Evolutionary conservation across 2,113 vertebrate species (phyloP).

Genomic region (Ranitomeya imitator): DNA sequence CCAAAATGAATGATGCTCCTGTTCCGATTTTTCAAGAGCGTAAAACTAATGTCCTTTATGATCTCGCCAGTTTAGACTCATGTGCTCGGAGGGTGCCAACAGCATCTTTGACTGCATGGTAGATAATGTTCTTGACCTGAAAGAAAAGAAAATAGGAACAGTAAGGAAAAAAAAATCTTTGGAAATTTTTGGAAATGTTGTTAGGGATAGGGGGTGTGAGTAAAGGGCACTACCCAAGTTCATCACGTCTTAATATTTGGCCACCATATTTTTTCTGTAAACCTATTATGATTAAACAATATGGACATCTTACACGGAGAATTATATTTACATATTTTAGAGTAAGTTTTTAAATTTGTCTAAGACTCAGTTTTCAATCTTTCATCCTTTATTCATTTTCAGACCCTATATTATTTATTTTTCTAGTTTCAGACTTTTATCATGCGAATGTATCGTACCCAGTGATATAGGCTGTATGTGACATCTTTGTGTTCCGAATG

Average conservation of each 20-base stretch:
- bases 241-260: too few relatives aligned
- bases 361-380: too few relatives aligned
- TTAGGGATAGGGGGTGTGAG: too few relatives aligned
- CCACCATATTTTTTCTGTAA: too few relatives aligned
- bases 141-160: conserved; percentile 41
- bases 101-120: conserved; percentile 98
- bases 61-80: conserved; percentile 90
- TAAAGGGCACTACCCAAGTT: neutral
- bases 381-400: neutral
- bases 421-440: neutral
- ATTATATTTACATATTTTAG: too few relatives aligned
- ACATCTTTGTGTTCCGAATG: neutral
- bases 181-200: neutral
- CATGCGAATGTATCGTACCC: too few relatives aligned
- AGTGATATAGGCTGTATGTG: neutral
- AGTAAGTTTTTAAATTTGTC: too few relatives aligned
- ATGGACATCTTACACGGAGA: too few relatives aligned
- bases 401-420: neutral
- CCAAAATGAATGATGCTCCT: conserved; percentile 70
- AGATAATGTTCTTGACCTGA: conserved; percentile 99
- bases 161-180: neutral
- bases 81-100: conserved; percentile 96
- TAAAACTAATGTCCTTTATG: conserved; percentile 72
- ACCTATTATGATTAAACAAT: neutral
- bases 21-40: conserved; percentile 68